Evolutionary conservation across 1,140 invertebrate species (phyloP).

Genomic region (Microplitis mediator): DNA sequence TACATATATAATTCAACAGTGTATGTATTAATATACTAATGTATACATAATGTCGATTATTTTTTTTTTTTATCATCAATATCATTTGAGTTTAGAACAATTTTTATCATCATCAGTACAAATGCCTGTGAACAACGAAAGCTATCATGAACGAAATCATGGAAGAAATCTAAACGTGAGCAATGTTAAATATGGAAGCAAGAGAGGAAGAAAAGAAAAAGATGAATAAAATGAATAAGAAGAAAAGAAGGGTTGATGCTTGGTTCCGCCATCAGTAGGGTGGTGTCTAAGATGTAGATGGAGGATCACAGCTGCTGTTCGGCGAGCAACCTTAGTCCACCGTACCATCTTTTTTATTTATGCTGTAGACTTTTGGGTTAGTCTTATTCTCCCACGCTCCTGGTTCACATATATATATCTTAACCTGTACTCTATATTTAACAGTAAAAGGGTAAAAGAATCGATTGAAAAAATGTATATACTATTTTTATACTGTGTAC

Average conservation of each 20-base stretch:
- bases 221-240: not conserved
- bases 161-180: not conserved
- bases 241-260: not conserved
- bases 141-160: not conserved
- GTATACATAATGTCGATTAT: too few species aligned
- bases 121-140: not conserved
- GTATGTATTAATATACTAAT: not conserved
- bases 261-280: constrained; percentile 4
- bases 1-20: not conserved
- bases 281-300: constrained; percentile 11
- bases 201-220: not conserved
- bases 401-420: not conserved
- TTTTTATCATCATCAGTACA: too few species aligned
- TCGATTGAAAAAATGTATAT: too few species aligned
- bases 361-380: not conserved
- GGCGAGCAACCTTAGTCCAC: constrained; percentile 14
- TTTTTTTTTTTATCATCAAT: too few species aligned
- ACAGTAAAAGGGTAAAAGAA: too few species aligned
- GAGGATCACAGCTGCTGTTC: constrained; percentile 30
- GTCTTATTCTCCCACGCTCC: constrained; percentile 10
- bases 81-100: too few species aligned
- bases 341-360: constrained; percentile 2
- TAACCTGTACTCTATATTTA: too few species aligned
- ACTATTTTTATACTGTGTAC: too few species aligned
- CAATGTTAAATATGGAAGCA: too few species aligned